These are phyloP conservation scores for Brachionus plicatilis DNA, from an alignment of 1,140 invertebrate genomes.

Conservation along the genomic window DNA sequence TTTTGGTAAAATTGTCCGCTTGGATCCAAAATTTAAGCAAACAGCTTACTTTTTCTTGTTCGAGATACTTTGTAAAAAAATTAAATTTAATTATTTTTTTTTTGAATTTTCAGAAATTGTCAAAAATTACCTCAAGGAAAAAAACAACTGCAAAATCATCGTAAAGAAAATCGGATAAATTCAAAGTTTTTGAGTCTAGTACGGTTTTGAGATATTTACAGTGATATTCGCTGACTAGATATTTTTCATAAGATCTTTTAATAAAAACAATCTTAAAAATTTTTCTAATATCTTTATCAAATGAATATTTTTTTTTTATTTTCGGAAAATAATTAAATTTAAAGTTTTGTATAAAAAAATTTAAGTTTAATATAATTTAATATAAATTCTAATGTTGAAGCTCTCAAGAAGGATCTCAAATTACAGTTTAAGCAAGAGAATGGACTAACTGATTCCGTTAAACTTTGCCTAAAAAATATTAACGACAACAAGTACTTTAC, in stretches of 20 bases:
- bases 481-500: too few species aligned
- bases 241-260: constrained; percentile 4
- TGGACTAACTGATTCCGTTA: too few species aligned
- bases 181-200: not conserved
- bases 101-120: not conserved
- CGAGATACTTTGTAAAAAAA: not conserved
- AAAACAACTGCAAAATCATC: constrained; percentile 29
- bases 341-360: too few species aligned
- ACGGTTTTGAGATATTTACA: constrained; percentile 14
- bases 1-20: constrained; percentile 7
- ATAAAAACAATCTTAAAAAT: not conserved
- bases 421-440: too few species aligned
- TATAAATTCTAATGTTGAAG: too few species aligned
- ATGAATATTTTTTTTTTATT: not conserved
- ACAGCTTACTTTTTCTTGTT: constrained; percentile 17
- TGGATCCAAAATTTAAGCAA: constrained; percentile 28
- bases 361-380: too few species aligned
- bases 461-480: too few species aligned
- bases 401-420: too few species aligned
- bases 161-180: constrained; percentile 6
- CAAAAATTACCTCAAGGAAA: not conserved
- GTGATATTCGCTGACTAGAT: constrained; percentile 28
- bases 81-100: not conserved
- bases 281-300: not conserved
- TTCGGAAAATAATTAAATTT: too few species aligned